Evolutionary conservation across 1,140 invertebrate species (phyloP).

Genomic region (Leptopilina boulardi): DNA sequence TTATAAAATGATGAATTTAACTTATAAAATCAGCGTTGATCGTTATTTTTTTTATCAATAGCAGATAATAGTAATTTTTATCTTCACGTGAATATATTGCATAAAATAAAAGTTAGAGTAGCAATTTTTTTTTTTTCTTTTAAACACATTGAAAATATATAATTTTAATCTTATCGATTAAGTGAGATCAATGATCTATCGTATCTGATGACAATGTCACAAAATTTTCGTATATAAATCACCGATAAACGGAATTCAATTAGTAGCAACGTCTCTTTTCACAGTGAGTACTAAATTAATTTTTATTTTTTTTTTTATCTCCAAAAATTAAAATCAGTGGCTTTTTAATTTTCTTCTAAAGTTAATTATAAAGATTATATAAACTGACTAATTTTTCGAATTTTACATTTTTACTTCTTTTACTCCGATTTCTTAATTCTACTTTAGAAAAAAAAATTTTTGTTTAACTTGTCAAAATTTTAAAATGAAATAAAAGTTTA

Average conservation of each 20-base stretch:
- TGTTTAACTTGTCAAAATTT: too few species aligned
- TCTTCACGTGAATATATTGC: not conserved
- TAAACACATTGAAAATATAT: slow-evolving; percentile 16
- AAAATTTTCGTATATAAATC: slow-evolving; percentile 45
- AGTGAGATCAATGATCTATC: slow-evolving; percentile 31
- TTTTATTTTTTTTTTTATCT: slow-evolving; percentile 27
- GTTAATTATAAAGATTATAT: too few species aligned
- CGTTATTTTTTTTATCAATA: not conserved
- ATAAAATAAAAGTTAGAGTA: too few species aligned
- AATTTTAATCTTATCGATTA: slow-evolving; percentile 48
- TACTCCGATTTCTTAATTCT: too few species aligned
- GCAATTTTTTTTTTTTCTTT: not conserved
- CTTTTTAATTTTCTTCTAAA: too few species aligned
- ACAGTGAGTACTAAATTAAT: slow-evolving; percentile 46
- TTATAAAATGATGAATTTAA: too few species aligned
- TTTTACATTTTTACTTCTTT: too few species aligned
- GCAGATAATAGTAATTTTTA: slow-evolving; percentile 4
- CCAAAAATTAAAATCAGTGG: not conserved
- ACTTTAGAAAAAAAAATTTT: too few species aligned
- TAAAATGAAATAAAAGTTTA: not conserved
- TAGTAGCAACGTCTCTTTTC: slow-evolving; percentile 41
- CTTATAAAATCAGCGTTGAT: too few species aligned
- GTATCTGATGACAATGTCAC: slow-evolving; percentile 36
- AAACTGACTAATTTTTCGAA: too few species aligned
- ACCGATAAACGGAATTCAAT: slow-evolving; percentile 30